Evolutionary conservation across 2,888 invertebrate species (phyloP).

Genomic region (Eutolmus rufibarbis): DNA sequence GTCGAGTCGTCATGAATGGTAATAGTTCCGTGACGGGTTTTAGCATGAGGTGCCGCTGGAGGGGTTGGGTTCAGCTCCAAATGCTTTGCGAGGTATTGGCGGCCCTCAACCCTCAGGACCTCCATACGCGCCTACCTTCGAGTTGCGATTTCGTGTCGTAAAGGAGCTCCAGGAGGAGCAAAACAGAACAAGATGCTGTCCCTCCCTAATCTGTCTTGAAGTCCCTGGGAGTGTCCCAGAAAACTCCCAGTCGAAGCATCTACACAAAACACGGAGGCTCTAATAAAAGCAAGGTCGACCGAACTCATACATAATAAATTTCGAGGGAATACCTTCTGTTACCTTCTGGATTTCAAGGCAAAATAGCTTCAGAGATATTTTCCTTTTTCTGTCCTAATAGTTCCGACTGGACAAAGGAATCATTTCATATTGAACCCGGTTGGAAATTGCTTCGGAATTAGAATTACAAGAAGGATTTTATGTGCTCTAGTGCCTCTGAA

Average conservation of each 20-base stretch:
- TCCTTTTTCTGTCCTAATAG: conserved; percentile 10
- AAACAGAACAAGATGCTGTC: not conserved
- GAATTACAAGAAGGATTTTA: not conserved
- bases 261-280: not conserved
- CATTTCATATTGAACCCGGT: conserved; percentile 7
- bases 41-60: not conserved
- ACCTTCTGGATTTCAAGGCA: not conserved
- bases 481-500: not conserved
- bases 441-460: not conserved
- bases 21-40: not conserved
- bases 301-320: not conserved
- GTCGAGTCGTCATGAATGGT: not conserved
- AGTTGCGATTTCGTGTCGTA: not conserved
- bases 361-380: not conserved
- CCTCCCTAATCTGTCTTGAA: not conserved
- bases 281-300: not conserved
- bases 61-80: not conserved
- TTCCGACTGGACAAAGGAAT: conserved; percentile 11
- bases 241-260: not conserved
- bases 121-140: not conserved
- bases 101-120: not conserved
- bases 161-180: not conserved
- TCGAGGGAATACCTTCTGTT: not conserved
- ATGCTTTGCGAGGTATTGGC: not conserved
- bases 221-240: not conserved